Conservation (phyloP, 92 coral and sea anemone genomes). For the Parazoanthus atlanticus region DNA sequence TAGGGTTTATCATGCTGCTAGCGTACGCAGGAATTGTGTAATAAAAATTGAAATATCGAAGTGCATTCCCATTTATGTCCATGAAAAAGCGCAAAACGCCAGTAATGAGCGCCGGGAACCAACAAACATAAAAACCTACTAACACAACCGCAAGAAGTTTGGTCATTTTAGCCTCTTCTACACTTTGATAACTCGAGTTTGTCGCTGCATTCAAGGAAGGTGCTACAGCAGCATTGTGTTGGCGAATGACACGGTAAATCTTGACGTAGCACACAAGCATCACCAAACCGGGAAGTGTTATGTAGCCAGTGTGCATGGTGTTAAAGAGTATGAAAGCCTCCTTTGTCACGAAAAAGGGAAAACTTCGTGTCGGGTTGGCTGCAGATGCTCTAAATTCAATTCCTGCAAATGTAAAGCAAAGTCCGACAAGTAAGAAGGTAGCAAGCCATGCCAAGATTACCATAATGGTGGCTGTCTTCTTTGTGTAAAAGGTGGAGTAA, state of each 20-base stretch:
- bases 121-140: conserved; percentile 1
- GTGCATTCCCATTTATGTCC: neutral
- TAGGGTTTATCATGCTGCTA: conserved; percentile 15
- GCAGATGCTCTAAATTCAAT: neutral
- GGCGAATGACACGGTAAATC: neutral
- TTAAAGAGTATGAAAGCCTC: neutral
- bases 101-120: neutral
- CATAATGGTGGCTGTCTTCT: neutral
- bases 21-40: conserved; percentile 15
- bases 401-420: conserved; percentile 20
- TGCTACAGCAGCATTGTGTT: neutral
- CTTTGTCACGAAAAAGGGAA: conserved; percentile 1
- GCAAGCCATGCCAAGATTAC: neutral
- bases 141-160: conserved; percentile 13
- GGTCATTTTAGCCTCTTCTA: neutral
- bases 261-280: conserved; percentile 1
- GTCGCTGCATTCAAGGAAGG: neutral
- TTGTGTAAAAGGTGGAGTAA: neutral
- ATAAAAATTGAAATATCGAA: conserved; percentile 5
- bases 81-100: neutral
- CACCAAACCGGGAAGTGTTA: neutral
- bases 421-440: neutral
- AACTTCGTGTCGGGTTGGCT: neutral
- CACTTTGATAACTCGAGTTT: neutral
- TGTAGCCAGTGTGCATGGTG: conserved; percentile 7